Evolutionary conservation across 2,888 invertebrate species (phyloP).

Genomic region (Drymonia ruficornis): DNA sequence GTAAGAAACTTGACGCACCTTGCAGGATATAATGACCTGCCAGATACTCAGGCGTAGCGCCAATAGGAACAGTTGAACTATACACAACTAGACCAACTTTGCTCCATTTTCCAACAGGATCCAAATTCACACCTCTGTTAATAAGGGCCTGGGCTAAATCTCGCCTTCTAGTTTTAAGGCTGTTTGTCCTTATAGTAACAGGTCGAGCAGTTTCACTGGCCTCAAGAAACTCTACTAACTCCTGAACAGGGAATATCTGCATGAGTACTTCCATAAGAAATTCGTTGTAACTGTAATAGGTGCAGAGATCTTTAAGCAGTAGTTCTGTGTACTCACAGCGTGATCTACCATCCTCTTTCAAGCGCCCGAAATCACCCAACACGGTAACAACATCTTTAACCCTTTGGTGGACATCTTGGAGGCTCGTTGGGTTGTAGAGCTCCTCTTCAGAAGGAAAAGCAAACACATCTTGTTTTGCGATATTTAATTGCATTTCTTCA

Average conservation of each 20-base stretch:
- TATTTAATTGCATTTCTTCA: slow-evolving; percentile 93
- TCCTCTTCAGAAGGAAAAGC: slow-evolving; percentile 92
- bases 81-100: slow-evolving; percentile 99
- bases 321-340: slow-evolving; percentile 93
- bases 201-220: slow-evolving; percentile 98
- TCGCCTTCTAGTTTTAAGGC: slow-evolving; percentile 95
- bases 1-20: slow-evolving; percentile 98
- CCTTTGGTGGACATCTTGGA: slow-evolving; percentile 94
- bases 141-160: slow-evolving; percentile 98
- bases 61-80: slow-evolving; percentile 97
- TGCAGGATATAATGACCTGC: slow-evolving; percentile 99
- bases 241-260: slow-evolving; percentile 94
- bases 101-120: slow-evolving; percentile 99
- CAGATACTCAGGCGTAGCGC: slow-evolving; percentile 99
- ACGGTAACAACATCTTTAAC: slow-evolving; percentile 94
- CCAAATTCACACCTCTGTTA: slow-evolving; percentile 98
- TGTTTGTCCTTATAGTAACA: slow-evolving; percentile 97
- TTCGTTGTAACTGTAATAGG: slow-evolving; percentile 98
- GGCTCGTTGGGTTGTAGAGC: slow-evolving; percentile 87
- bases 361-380: slow-evolving; percentile 90
- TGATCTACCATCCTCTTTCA: slow-evolving; percentile 88
- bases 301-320: slow-evolving; percentile 93
- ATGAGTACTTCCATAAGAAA: slow-evolving; percentile 97
- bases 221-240: slow-evolving; percentile 97
- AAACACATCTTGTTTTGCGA: slow-evolving; percentile 90